phyloP scores from a whole-genome alignment of 2,113 vertebrate species.

The Cisticola juncidis region DNA sequence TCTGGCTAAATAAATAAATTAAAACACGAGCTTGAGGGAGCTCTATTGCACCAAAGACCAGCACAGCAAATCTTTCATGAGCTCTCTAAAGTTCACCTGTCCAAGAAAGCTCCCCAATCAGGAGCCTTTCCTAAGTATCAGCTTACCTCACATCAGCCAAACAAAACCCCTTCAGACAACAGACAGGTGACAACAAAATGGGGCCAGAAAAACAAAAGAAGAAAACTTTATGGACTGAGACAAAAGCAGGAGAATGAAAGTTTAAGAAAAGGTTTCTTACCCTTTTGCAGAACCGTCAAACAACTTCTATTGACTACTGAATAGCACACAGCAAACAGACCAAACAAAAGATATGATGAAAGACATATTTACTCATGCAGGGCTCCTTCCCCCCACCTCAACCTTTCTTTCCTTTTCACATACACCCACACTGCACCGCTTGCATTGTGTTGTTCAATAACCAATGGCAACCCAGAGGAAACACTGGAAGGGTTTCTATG shows the following conservation, averaged over 20 bases:
- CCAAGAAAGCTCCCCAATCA: neutral
- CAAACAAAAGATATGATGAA: slow-evolving; percentile 75
- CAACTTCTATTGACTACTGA: slow-evolving; percentile 66
- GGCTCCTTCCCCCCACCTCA: slow-evolving; percentile 53
- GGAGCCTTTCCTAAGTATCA: neutral
- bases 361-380: slow-evolving; percentile 67
- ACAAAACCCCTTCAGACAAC: neutral
- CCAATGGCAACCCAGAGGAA: slow-evolving; percentile 63
- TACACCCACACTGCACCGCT: slow-evolving; percentile 62
- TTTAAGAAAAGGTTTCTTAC: slow-evolving; percentile 62
- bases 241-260: slow-evolving; percentile 54
- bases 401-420: slow-evolving; percentile 63
- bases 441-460: slow-evolving; percentile 73
- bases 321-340: slow-evolving; percentile 71
- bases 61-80: neutral
- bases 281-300: slow-evolving; percentile 59
- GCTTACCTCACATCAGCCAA: neutral
- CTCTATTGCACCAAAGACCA: neutral
- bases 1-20: slow-evolving; percentile 37
- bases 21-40: neutral
- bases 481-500: slow-evolving; percentile 39
- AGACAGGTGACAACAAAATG: slow-evolving; percentile 7
- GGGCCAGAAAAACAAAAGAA: slow-evolving; percentile 27
- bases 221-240: slow-evolving; percentile 61
- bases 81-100: slow-evolving; percentile 2